phyloP scores from a whole-genome alignment of 2,888 invertebrate species.

The Pyralis farinalis region DNA sequence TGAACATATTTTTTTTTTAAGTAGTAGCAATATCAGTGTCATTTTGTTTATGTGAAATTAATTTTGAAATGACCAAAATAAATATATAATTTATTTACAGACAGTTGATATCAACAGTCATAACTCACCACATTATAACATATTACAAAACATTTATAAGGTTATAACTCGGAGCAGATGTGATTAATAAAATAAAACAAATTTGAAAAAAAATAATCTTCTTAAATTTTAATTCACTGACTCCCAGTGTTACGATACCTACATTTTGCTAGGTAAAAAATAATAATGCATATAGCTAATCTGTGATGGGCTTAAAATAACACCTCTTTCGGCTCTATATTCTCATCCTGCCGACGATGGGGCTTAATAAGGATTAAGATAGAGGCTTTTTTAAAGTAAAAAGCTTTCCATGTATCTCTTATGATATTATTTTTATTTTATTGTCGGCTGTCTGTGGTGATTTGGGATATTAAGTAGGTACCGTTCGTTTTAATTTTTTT shows the following conservation, averaged over 20 bases:
- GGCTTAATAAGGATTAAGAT: conserved; percentile 78
- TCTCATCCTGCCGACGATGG: conserved; percentile 60
- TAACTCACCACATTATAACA: too few species aligned
- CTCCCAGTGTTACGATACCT: conserved; percentile 64
- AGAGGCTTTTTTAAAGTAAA: conserved; percentile 70
- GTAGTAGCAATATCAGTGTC: too few species aligned
- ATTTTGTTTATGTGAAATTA: too few species aligned
- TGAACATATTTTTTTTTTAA: too few species aligned
- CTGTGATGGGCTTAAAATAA: conserved; percentile 65
- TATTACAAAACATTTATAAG: too few species aligned
- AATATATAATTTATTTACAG: too few species aligned
- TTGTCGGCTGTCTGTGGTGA: conserved; percentile 35
- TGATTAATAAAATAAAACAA: too few species aligned
- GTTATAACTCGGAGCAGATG: too few species aligned
- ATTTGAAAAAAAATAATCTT: conserved; percentile 54
- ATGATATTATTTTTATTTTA: conserved; percentile 45
- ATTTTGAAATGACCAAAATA: too few species aligned
- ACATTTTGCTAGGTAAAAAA: conserved; percentile 41
- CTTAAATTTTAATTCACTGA: conserved; percentile 36
- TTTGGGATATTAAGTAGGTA: too few species aligned
- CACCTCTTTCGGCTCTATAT: conserved; percentile 63
- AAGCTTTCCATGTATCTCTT: conserved; percentile 69
- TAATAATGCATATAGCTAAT: conserved; percentile 55
- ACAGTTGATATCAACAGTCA: too few species aligned
- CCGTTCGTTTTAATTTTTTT: too few species aligned